phyloP scores from a whole-genome alignment of 1,140 invertebrate genomes.

The silkworm (Bombyx mori) region DNA sequence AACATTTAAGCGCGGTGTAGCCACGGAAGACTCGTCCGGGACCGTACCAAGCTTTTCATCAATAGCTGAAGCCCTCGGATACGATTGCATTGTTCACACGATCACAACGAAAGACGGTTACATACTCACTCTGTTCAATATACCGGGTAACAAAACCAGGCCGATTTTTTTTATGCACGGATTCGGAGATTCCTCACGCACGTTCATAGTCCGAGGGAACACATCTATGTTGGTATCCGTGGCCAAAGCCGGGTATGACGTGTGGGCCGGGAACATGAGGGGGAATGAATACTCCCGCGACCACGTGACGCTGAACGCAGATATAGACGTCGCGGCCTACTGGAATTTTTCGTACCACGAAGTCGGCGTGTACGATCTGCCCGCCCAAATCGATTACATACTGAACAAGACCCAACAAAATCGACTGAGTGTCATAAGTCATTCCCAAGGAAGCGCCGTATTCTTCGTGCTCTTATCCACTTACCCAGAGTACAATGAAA shows the following conservation, averaged over 20 bases:
- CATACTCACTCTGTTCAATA: slow-evolving; percentile 15
- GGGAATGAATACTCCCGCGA: slow-evolving; percentile 74
- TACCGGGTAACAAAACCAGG: slow-evolving; percentile 8
- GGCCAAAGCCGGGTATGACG: slow-evolving; percentile 75
- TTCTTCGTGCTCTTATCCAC: not conserved
- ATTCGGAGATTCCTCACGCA: slow-evolving; percentile 73
- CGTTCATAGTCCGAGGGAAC: slow-evolving; percentile 75
- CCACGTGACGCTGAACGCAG: slow-evolving; percentile 62
- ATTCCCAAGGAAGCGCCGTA: slow-evolving; percentile 65
- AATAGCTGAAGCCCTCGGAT: no score
- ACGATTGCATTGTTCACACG: not conserved
- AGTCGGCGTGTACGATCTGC: slow-evolving; percentile 73
- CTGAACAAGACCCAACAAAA: slow-evolving; percentile 56
- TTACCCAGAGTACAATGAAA: slow-evolving; percentile 65
- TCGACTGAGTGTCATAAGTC: slow-evolving; percentile 57
- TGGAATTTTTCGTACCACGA: slow-evolving; percentile 74
- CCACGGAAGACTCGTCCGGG: no score
- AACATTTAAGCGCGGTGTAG: no score
- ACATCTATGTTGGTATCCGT: slow-evolving; percentile 73
- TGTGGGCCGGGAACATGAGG: slow-evolving; percentile 76
- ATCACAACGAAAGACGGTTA: slow-evolving; percentile 20
- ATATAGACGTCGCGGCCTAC: slow-evolving; percentile 49
- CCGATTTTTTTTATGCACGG: slow-evolving; percentile 78
- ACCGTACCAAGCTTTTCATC: no score
- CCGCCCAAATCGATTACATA: slow-evolving; percentile 74